These are phyloP conservation scores for Heteromyza rotundicornis DNA, from an alignment of 2,888 invertebrate genomes.

Conservation along the genomic window DNA sequence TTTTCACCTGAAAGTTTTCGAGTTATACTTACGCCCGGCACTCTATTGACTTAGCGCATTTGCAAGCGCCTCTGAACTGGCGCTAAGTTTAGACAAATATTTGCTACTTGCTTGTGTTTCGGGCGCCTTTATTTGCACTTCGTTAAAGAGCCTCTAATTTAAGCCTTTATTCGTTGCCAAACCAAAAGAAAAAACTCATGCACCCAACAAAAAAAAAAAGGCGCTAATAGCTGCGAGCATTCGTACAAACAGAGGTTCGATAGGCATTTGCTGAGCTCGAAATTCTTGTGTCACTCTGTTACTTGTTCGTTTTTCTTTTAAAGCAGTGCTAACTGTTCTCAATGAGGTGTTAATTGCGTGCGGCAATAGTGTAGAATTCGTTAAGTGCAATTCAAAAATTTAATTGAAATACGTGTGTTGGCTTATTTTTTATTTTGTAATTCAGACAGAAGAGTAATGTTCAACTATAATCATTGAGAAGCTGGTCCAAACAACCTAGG, in stretches of 20 bases:
- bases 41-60: no score
- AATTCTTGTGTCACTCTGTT: neutral
- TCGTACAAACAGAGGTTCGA: neutral
- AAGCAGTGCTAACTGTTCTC: conserved; percentile 48
- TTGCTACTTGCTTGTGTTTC: neutral
- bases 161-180: neutral
- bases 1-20: no score
- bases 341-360: conserved; percentile 48
- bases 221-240: neutral
- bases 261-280: neutral
- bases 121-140: neutral
- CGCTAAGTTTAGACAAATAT: neutral
- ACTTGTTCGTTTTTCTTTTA: conserved; percentile 19
- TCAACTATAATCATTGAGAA: no score
- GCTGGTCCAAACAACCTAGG: no score
- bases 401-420: no score
- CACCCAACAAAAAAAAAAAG: no score
- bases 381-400: no score
- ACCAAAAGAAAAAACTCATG: neutral
- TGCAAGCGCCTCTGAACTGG: no score
- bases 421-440: no score
- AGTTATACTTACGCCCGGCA: no score
- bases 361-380: conserved; percentile 34
- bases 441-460: no score
- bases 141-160: neutral